phyloP scores from a whole-genome alignment of 1,140 invertebrate genomes.

The Hormaphis cornu region DNA sequence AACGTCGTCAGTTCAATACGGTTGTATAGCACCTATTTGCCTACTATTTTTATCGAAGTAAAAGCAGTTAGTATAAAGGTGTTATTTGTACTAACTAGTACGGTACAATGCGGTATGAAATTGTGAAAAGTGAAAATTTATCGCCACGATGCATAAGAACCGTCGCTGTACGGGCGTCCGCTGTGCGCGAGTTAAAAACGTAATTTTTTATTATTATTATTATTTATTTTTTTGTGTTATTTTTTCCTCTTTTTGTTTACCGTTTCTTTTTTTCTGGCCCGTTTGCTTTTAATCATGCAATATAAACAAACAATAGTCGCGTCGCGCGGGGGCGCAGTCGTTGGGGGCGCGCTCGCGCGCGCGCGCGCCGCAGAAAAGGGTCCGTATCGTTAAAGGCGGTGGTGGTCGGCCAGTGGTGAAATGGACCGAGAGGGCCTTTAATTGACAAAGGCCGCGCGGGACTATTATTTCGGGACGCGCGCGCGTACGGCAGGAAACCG shows the following conservation, averaged over 20 bases:
- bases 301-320: constrained; percentile 28
- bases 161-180: too few relatives aligned
- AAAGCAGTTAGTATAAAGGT: too few relatives aligned
- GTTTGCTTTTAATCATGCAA: constrained; percentile 26
- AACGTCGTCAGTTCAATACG: too few relatives aligned
- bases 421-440: constrained; percentile 27
- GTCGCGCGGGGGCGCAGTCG: background rate
- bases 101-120: too few relatives aligned
- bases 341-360: background rate
- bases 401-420: constrained; percentile 11
- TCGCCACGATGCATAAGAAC: too few relatives aligned
- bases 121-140: too few relatives aligned
- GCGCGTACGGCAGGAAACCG: constrained; percentile 29
- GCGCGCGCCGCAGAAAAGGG: too few relatives aligned
- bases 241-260: background rate
- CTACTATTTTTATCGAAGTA: too few relatives aligned
- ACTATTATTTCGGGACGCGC: constrained; percentile 26
- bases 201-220: background rate
- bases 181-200: too few relatives aligned
- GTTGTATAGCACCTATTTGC: too few relatives aligned
- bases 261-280: background rate
- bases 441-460: constrained; percentile 22
- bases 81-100: too few relatives aligned
- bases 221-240: background rate
- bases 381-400: constrained; percentile 20